Evolutionary conservation across 2,797 vertebrate genomes (phyloP).

Genomic region (Chromobotia macracanthus): DNA sequence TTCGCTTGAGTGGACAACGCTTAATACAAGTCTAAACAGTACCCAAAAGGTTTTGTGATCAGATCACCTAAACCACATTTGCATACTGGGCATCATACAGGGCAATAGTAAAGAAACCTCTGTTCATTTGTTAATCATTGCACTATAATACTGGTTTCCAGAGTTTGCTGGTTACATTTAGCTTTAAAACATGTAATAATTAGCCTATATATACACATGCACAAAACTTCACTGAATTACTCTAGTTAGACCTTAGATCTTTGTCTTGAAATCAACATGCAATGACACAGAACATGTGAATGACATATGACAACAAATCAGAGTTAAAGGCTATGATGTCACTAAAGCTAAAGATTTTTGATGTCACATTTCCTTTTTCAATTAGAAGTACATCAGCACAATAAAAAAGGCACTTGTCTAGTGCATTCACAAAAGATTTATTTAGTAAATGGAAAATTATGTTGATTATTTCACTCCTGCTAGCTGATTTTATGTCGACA

Average conservation of each 20-base stretch:
- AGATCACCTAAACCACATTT: background rate
- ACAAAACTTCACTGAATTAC: too few species aligned
- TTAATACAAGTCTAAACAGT: background rate
- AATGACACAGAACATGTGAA: too few species aligned
- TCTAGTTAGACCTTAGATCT: too few species aligned
- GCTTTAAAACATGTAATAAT: background rate
- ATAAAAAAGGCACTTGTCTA: background rate
- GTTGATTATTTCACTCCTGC: conserved; percentile 77
- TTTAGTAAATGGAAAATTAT: conserved; percentile 72
- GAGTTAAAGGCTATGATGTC: too few species aligned
- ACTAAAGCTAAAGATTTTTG: too few species aligned
- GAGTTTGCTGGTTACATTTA: background rate
- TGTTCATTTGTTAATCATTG: background rate
- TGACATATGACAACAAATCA: too few species aligned
- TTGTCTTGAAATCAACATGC: too few species aligned
- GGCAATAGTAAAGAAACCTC: background rate
- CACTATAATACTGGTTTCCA: background rate
- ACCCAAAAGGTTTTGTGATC: background rate
- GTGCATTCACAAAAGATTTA: conserved; percentile 65
- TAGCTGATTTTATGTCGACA: conserved; percentile 61
- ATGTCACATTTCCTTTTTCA: too few species aligned
- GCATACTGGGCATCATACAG: too few species aligned
- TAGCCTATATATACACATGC: too few species aligned
- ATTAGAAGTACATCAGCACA: background rate
- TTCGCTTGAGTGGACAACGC: background rate